phyloP scores from a whole-genome alignment of 2,113 vertebrate species.

The Pachycephala philippinensis region DNA sequence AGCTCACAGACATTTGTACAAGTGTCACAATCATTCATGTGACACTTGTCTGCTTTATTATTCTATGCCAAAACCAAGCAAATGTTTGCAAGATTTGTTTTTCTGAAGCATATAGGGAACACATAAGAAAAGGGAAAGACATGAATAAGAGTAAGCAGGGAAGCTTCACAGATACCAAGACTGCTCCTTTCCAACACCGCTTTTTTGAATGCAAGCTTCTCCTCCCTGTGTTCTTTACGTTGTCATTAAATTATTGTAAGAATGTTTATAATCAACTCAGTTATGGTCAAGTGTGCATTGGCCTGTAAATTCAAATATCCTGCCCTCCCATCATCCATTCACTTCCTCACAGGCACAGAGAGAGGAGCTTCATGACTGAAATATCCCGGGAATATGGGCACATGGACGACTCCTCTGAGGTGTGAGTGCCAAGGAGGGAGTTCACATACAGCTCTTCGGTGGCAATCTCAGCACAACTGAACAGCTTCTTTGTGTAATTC shows the following conservation, averaged over 20 bases:
- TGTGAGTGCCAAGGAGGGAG: background rate
- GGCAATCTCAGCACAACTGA: background rate
- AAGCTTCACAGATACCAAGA: background rate
- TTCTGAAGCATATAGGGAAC: background rate
- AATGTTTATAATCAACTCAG: background rate
- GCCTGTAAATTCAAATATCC: background rate
- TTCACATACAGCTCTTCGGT: accelerated
- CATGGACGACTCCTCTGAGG: too few relatives aligned
- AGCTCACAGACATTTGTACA: conserved; percentile 39
- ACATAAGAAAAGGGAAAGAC: background rate
- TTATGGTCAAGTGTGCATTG: background rate
- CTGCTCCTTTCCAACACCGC: background rate
- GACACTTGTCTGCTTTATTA: conserved; percentile 56
- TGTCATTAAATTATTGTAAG: background rate
- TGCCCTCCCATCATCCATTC: background rate
- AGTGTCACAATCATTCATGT: conserved; percentile 58
- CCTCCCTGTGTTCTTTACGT: background rate
- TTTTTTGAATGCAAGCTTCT: background rate
- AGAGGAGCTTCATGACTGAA: background rate
- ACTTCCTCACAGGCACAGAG: background rate
- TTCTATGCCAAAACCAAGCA: conserved; percentile 13
- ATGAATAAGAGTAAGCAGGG: background rate
- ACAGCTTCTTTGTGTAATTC: background rate
- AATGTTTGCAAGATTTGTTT: conserved; percentile 27
- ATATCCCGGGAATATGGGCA: background rate